phyloP scores from a whole-genome alignment of 2,113 vertebrate genomes.

The Scomber colias region DNA sequence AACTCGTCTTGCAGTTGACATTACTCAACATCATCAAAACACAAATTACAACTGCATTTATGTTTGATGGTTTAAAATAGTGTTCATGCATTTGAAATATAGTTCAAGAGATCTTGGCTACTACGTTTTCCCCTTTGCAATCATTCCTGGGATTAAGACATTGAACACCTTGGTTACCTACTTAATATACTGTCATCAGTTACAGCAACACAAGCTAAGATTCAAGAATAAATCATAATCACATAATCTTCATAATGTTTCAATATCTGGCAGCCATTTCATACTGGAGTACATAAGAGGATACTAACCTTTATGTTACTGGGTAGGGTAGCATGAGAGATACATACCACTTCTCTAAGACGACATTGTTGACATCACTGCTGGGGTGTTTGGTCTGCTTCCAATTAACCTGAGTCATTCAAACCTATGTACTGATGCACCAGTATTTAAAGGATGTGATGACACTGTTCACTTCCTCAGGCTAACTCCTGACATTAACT shows the following conservation, averaged over 20 bases:
- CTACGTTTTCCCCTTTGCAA: too few species aligned
- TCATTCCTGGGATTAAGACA: too few species aligned
- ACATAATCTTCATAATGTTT: background rate
- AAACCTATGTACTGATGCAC: background rate
- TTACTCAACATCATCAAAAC: background rate
- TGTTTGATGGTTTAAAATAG: too few species aligned
- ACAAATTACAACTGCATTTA: background rate
- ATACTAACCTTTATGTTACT: background rate
- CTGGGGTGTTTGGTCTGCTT: background rate
- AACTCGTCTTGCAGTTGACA: background rate
- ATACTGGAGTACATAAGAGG: background rate
- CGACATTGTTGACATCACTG: background rate
- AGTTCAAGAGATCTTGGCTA: background rate
- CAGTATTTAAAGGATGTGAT: background rate
- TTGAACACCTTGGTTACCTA: background rate
- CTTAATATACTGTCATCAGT: background rate
- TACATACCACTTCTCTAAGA: background rate
- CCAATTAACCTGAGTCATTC: slow-evolving; percentile 10
- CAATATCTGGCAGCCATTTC: background rate
- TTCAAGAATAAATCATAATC: background rate
- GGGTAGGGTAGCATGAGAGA: background rate
- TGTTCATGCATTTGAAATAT: too few species aligned
- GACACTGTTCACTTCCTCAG: background rate
- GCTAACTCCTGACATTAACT: background rate
- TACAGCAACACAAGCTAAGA: background rate